Base-by-base conservation (phyloP, 30 jellyfish, hydroid and myxozoan species). In the Mastigias papua region DNA sequence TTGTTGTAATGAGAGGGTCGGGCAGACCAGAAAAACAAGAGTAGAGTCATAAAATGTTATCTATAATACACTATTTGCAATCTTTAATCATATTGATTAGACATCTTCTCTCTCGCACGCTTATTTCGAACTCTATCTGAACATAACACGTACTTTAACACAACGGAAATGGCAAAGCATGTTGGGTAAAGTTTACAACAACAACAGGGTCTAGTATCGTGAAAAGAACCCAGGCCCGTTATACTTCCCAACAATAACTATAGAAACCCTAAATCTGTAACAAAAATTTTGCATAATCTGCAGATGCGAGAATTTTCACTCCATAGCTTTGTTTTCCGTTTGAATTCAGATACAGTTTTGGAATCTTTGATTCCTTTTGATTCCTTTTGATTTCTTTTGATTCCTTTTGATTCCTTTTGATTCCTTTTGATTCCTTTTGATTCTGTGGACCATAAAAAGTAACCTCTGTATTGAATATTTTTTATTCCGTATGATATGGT, bases 241-340 rank as follows among this genome's bases (percentile, higher is more conserved):
- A 15, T 6, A 67, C 7, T 57, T 2, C 4, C 17, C 7, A 57
- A 67, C 27, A 61, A 23, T 23, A 67, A 67, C 57, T 67, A 67
- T 67, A 67, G 22, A 67, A 67, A 67, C 79, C 79, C 79, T 67
- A 67, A 67, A 10, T 67, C 20, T 67, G 9, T 57, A 16, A 5
- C 4, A 2, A 57, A 57, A 16, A 16, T 57, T 57, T 73, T 42
- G 22, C 73, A 27, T 13, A 23, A 13, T 37, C 42, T 76, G 87
- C 87, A 76, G 81, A 42, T 26, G 87, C 87, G 48, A 42, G 87
- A 27, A 46, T 76, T 76, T 42, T 81, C 76, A 46, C 48, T 26
- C 87, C 87, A 76, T 50, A 5, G 76, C 26, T 48, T 48, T 48
- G 3, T 76, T 48, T 50, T 76, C 76, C 78, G 35, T 48, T 27